Evolutionary conservation across 1,140 invertebrate species (phyloP), one percentile per base, ranked within the genome.

Genomic region (Trachelipus rathkii): DNA sequence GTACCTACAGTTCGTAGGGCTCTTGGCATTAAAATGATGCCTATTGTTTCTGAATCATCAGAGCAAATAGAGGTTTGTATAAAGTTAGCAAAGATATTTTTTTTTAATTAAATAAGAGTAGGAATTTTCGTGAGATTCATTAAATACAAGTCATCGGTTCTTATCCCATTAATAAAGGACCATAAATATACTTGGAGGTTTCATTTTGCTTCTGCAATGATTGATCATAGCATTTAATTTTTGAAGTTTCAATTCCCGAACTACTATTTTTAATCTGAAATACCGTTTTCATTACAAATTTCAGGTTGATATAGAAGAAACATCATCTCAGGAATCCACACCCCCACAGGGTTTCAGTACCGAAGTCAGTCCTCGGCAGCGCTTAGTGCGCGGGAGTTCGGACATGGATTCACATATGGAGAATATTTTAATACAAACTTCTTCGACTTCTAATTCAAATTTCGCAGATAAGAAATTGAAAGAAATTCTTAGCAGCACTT

Each of bases 1-100:
- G 87, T 92, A 0, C 87, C 89, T 50, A 89, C 89, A 9, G 82
- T 96, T 8, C 86, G 93, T 33, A 90, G 90, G 82, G 93, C 93
- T 0, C 92, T 97, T 90, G 94, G 94, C 9, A 91, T 96, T 73
- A 78, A 76, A 21, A 77, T 81, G 53, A 75, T 75, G 53, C 76
- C 79, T 24, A 74, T 78, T 71, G 72, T 70, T 67, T 78, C 77
- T 23, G 77, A 76, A 5, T 67, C 74, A 60, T 53, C 53, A 44
- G 74, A 78, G 13, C 74, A 76, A 66, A 78, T 78, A 73, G 77
- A 78, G 77, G 77, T 78, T 73, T 76, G 74, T 72, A 72, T 33
- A 33, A 1, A 33, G 33, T 6, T 6, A 3, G 33, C 33, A 33
- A 33, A 33, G 6, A 33, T 33, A 1, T 33, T 33, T 1, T 33